Evolutionary conservation across 2,797 vertebrate species (phyloP).

Genomic region (Scyliorhinus canicula): DNA sequence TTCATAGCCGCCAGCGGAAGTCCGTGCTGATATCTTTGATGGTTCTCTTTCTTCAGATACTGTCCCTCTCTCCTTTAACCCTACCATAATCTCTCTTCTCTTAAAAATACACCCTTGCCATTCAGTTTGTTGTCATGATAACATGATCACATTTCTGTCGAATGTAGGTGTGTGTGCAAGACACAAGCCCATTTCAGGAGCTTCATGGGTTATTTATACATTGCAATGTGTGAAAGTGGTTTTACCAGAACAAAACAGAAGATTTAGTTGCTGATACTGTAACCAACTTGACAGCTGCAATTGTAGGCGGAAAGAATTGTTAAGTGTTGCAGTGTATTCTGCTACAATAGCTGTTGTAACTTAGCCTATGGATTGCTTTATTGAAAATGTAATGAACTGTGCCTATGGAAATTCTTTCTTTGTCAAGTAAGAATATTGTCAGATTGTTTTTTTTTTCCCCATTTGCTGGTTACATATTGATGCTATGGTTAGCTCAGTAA

Average conservation of each 20-base stretch:
- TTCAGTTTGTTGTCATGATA: background rate
- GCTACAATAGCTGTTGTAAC: background rate
- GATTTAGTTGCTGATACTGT: background rate
- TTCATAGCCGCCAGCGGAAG: no score
- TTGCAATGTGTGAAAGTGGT: background rate
- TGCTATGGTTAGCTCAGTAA: background rate
- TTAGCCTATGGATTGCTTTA: background rate
- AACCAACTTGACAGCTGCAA: background rate
- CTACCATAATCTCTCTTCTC: background rate
- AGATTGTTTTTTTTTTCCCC: background rate
- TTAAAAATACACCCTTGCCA: background rate
- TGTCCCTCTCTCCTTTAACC: background rate
- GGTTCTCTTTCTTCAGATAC: background rate
- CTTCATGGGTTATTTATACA: background rate
- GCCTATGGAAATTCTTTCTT: background rate
- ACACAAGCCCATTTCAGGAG: background rate
- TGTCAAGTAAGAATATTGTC: background rate
- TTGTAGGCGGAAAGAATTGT: background rate
- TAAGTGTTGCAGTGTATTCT: background rate
- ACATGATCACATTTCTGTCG: background rate
- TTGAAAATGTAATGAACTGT: background rate
- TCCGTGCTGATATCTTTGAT: background rate
- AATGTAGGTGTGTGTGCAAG: background rate
- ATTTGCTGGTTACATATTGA: background rate
- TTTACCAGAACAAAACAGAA: background rate